A percentile compares a stretch with the other conserved stretches of the same genome.
Evolutionary conservation across 1,140 invertebrate species (phyloP).

Genomic region (Cotesia chilonis): DNA sequence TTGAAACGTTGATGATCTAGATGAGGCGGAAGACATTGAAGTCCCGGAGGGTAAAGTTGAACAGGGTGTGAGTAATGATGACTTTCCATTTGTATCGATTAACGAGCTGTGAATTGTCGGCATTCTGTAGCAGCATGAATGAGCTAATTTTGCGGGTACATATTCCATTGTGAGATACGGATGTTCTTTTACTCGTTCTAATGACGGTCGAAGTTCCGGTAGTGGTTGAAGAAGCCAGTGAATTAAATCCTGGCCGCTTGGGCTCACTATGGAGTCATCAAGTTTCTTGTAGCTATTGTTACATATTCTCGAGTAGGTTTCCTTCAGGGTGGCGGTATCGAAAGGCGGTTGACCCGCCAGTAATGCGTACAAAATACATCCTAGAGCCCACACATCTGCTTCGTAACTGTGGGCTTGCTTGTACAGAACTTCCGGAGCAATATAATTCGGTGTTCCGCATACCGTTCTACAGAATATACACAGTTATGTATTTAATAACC

Average conservation of each 20-base stretch:
- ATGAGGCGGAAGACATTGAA: conserved; percentile 30
- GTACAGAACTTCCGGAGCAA: conserved; percentile 77
- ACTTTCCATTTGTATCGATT: conserved; percentile 3
- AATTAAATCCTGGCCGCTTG: conserved; percentile 69
- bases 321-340: conserved; percentile 69
- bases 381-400: conserved; percentile 78
- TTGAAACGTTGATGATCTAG: conserved; percentile 15
- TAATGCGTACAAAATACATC: conserved; percentile 73
- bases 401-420: conserved; percentile 76
- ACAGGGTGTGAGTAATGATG: not conserved
- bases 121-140: conserved; percentile 55
- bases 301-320: conserved; percentile 75
- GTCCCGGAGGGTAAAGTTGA: conserved; percentile 25
- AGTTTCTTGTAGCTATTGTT: conserved; percentile 74
- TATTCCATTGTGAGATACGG: conserved; percentile 69
- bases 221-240: conserved; percentile 69
- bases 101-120: conserved; percentile 35
- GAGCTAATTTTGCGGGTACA: conserved; percentile 51
- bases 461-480: conserved; percentile 65
- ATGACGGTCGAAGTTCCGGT: conserved; percentile 69
- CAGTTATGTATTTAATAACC: not conserved
- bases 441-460: conserved; percentile 81
- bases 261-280: conserved; percentile 60
- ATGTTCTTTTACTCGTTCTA: conserved; percentile 69
- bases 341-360: conserved; percentile 78